Evolutionary conservation across 2,797 vertebrate species (phyloP).

Genomic region (Hafferia zeledoni): DNA sequence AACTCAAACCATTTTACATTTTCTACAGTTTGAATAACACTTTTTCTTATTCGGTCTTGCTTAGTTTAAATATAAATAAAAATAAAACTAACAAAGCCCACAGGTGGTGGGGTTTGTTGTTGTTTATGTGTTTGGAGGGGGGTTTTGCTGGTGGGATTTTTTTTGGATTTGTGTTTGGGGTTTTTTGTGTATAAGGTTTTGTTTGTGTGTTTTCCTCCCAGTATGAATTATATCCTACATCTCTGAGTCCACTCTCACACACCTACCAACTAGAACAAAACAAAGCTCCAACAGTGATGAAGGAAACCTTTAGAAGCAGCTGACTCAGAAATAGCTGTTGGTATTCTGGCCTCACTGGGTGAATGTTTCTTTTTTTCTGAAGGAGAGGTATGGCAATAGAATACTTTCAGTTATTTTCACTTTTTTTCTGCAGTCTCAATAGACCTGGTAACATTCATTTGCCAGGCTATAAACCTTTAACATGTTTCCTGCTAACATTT

Average conservation of each 20-base stretch:
- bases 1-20: background rate
- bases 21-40: background rate
- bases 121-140: rapidly evolving
- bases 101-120: rapidly evolving
- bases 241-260: background rate
- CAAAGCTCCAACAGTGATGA: rapidly evolving
- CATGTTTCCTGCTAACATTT: background rate
- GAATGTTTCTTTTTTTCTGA: background rate
- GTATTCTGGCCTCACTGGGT: background rate
- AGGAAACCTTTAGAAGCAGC: background rate
- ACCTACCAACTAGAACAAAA: background rate
- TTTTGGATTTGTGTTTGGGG: background rate
- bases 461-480: background rate
- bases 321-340: background rate
- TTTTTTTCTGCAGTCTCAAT: background rate
- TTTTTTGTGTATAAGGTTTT: background rate
- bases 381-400: background rate
- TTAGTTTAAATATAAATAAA: background rate
- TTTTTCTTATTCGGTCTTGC: background rate
- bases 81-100: background rate
- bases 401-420: background rate
- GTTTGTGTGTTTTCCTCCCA: background rate
- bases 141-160: background rate
- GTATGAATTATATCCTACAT: background rate
- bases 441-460: background rate